Evolutionary conservation across 2,888 invertebrate genomes (phyloP).

Genomic region (Scaptodrosophila latifasciaeformis): DNA sequence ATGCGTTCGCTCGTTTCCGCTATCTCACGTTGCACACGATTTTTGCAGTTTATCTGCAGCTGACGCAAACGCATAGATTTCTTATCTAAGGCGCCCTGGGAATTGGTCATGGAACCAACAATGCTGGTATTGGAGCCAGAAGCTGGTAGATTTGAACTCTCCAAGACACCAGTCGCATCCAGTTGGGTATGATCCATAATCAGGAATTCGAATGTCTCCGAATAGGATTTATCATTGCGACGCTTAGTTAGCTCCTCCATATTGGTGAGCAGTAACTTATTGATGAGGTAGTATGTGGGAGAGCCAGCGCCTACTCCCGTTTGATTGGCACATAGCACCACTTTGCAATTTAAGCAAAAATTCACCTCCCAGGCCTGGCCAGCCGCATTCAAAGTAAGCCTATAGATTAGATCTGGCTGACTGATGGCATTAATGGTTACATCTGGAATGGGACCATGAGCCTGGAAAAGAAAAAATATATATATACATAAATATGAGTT

Average conservation of each 20-base stretch:
- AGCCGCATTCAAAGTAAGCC: slow-evolving; percentile 51
- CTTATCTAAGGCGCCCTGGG: slow-evolving; percentile 27
- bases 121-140: slow-evolving; percentile 37
- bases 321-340: slow-evolving; percentile 63
- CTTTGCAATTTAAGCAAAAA: slow-evolving; percentile 72
- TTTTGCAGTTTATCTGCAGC: slow-evolving; percentile 79
- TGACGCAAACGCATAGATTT: slow-evolving; percentile 59
- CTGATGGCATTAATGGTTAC: slow-evolving; percentile 61
- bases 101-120: slow-evolving; percentile 23
- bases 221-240: slow-evolving; percentile 81
- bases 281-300: slow-evolving; percentile 60
- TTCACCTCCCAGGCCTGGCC: slow-evolving; percentile 66
- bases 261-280: slow-evolving; percentile 74
- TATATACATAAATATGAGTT: neutral
- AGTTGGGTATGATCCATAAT: slow-evolving; percentile 73
- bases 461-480: slow-evolving; percentile 49
- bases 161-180: slow-evolving; percentile 52
- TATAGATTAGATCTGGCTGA: slow-evolving; percentile 67
- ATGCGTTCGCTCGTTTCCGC: slow-evolving; percentile 84
- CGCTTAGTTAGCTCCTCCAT: slow-evolving; percentile 79
- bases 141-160: too few relatives aligned
- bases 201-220: slow-evolving; percentile 83
- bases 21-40: slow-evolving; percentile 82
- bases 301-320: slow-evolving; percentile 20
- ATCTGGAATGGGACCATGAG: slow-evolving; percentile 68